A percentile compares a stretch with the other conserved stretches of the same genome.
Conservation (phyloP, 2,888 invertebrate species). For the Thymelicus lineola region DNA sequence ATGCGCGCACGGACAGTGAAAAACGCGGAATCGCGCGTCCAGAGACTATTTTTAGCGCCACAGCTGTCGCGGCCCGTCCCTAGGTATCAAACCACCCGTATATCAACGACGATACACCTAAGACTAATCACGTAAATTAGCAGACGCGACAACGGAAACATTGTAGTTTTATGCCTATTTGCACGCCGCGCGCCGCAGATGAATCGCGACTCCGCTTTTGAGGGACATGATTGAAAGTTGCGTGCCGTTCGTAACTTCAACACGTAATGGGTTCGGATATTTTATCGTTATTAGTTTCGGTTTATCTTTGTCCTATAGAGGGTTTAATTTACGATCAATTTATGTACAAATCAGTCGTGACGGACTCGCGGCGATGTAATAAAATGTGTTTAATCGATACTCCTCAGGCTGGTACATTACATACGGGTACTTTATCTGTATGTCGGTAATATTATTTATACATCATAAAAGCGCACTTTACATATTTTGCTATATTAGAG, state of each 20-base stretch:
- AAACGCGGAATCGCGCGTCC: conserved; percentile 81
- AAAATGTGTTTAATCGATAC: conserved; percentile 5
- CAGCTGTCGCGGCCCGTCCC: conserved; percentile 77
- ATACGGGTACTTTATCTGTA: neutral
- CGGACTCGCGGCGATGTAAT: conserved; percentile 8
- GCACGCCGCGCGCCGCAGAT: conserved; percentile 2
- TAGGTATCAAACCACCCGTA: conserved; percentile 61
- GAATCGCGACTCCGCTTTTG: neutral
- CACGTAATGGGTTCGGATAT: conserved; percentile 20
- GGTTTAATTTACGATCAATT: conserved; percentile 8
- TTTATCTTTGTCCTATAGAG: conserved; percentile 29
- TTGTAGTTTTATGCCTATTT: conserved; percentile 41
- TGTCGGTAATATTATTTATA: neutral
- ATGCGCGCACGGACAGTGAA: conserved; percentile 81
- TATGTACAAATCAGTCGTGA: conserved; percentile 15
- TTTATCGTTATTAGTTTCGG: conserved; percentile 23
- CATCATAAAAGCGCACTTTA: too few species aligned
- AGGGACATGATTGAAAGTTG: conserved; percentile 17
- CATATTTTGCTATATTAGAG: too few species aligned
- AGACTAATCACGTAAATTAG: conserved; percentile 50
- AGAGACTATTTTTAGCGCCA: conserved; percentile 69
- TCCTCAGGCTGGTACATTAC: neutral
- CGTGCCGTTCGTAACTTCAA: conserved; percentile 4
- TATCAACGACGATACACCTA: conserved; percentile 48
- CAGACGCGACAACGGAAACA: conserved; percentile 34